Evolutionary conservation across 2,888 invertebrate genomes (phyloP).

Genomic region (Tortricodes alternella): DNA sequence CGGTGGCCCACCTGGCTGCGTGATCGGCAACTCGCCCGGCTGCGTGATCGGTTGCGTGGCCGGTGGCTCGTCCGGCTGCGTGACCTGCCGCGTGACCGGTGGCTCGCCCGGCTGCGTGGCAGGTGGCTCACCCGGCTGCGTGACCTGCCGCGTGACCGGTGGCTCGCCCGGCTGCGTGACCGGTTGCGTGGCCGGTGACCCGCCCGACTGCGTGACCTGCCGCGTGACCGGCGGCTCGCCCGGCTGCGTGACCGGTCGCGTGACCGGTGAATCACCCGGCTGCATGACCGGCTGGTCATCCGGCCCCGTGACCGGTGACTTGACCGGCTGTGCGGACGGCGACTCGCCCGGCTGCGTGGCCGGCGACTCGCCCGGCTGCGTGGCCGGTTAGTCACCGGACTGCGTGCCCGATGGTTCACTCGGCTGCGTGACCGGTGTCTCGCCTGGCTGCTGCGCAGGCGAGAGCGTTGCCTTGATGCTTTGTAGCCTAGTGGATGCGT

Average conservation of each 20-base stretch:
- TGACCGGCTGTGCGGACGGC: neutral
- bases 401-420: neutral
- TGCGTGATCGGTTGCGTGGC: no score
- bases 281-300: neutral
- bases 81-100: no score
- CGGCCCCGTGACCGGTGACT: neutral
- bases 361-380: neutral
- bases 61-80: no score
- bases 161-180: neutral
- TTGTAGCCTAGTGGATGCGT: no score
- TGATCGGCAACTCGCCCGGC: neutral
- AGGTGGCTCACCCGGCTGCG: neutral
- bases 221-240: neutral
- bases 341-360: neutral
- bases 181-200: neutral
- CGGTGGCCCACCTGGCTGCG: neutral
- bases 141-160: neutral
- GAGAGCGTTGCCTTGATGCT: no score
- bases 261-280: neutral
- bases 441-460: neutral
- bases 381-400: no score
- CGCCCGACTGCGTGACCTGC: neutral
- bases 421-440: neutral
- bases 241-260: neutral
- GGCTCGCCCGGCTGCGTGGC: neutral